Base-by-base conservation (phyloP, 2,113 vertebrate species). In the Gallinago paraguaiae region DNA sequence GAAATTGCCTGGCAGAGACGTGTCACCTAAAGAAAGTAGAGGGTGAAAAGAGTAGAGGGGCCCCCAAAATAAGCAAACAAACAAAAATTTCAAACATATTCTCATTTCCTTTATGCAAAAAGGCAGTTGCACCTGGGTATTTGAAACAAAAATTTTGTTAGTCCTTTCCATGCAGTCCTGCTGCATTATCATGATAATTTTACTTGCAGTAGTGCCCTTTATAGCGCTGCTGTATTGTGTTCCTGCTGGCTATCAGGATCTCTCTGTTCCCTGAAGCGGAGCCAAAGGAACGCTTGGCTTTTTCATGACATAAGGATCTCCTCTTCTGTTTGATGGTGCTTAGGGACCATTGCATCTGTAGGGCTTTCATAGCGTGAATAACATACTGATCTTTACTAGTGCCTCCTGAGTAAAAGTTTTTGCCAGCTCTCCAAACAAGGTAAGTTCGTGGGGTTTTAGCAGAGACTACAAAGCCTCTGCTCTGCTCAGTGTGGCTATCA, bases 171-270 rank as follows among this genome's bases (percentile, higher is more conserved):
- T 65, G 11, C 28, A 83, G 39, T 65, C 18, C 14, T 53, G 69
- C 16, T 45, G 46, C 10, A 12, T 86, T 78, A 37, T 17, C 22
- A 37, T 2, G 3, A 16, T 23, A 45, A 83, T 23, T 82, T 69
- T 33, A 51, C 22, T 75, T 37, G n/a, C 15, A 8, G 43, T 41
- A 81, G 43, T 31, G 48, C 7, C 51, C 31, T 82, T 90, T 10
- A 41, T 13, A 18, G 12, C 27, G 3, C 43, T 8, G 4, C 33
- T 63, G 25, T 19, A 0, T 5, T n/a, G 12, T 17, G 28, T 7
- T 72, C 24, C 64, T 56, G 41, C 51, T 84, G 22, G 14, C 24
- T 63, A 20, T 61, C 19, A 50, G 31, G 56, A 63, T 75, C 77
- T 35, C 64, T 78, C 14, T 14, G 54, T 35, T 67, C 35, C 43